Base-by-base conservation (phyloP, 2,113 vertebrate species). In the Acinonyx jubatus region DNA sequence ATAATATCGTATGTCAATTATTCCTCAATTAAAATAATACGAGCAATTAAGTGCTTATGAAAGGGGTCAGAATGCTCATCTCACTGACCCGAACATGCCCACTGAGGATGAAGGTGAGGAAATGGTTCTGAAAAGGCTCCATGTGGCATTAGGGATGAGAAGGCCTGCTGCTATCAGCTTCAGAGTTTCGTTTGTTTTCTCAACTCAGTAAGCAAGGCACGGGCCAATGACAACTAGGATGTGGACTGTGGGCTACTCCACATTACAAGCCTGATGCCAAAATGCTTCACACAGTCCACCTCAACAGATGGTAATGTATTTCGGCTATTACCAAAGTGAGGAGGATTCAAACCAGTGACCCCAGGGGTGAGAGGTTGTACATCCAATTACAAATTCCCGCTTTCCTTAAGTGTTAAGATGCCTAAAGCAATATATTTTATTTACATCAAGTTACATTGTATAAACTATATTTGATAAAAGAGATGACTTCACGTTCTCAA, bases 391-490 rank as follows among this genome's bases (percentile, higher is more conserved):
- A 81, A 97, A 96, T 92, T 97, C 50, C 91, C 73, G 95, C 83
- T 97, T 94, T 94, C 89, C 65, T 31, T 93, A 98, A 97, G 73
- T 74, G 91, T 94, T 96, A 98, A 83, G 79, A 97, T 97, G 85
- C 89, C 94, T 86, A 91, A 79, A 98, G 95, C 97, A 88, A 95
- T 94, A 92, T 85, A 83, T 92, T 98, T 97, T 96, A 97, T 97
- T 98, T 97, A 98, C 96, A 98, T 94, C 93, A 0, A 95, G 94
- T 96, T 95, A 61, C 78, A 96, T 9, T 91, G 45, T 90, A 97
- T 92, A 96, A 97, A 98, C 96, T 68, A 95, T 66, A 97, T 97
- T 93, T 97, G 82, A 98, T 98, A 98, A 98, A 97, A 97, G 83
- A 98, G 76, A 73, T 97, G 87, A 93, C 96, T 96, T 90, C 14